Base-by-base conservation (phyloP, 2,113 vertebrate genomes). In the Taurulus bubalis region DNA sequence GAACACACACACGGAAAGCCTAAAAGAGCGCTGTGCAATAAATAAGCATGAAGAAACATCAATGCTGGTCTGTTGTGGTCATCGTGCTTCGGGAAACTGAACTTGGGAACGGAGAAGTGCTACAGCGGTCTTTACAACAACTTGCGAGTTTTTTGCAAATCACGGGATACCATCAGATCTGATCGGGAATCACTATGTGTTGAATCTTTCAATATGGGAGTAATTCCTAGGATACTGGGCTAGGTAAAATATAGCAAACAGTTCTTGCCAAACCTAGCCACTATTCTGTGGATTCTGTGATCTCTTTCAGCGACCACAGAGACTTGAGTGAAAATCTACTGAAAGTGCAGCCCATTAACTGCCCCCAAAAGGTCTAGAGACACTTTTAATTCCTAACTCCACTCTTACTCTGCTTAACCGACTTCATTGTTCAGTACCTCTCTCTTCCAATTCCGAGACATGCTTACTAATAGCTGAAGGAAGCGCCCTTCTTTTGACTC, bases 381-480 rank as follows among this genome's bases (percentile, higher is more conserved):
- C n/a, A n/a, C 22, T 75, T 58, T 79, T 70, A 67, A 78, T 60
- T 71, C 51, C 28, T 70, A 67, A 78, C 45, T 71, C 49, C 34
- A 55, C 30, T 63, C 1, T 12, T 12, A 36, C 30, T 65, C 22
- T 38, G 47, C 72, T 40, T 72, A 34, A 63, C 22, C 0, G 9
- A 24, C 53, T 64, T 15, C 36, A 62, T 45, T 74, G 77, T 68
- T 85, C 28, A 20, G 49, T n/a, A 14, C 49, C 42, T 45, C 34
- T 69, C 10, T 32, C 47, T 32, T 28, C 20, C 51, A 15, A 14
- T 34, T 47, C 26, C 8, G 30, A 68, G 71, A 80, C 42, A 34
- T 12, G 12, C 53, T 78, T 18, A 32, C 40, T 77, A 67, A 73
- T 51, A 32, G 47, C 56, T 53, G 12, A 65, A 64, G 60, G 64